Conservation (phyloP, 53 echinoderm and acorn worm species). For the Temnopleurus reevesii region DNA sequence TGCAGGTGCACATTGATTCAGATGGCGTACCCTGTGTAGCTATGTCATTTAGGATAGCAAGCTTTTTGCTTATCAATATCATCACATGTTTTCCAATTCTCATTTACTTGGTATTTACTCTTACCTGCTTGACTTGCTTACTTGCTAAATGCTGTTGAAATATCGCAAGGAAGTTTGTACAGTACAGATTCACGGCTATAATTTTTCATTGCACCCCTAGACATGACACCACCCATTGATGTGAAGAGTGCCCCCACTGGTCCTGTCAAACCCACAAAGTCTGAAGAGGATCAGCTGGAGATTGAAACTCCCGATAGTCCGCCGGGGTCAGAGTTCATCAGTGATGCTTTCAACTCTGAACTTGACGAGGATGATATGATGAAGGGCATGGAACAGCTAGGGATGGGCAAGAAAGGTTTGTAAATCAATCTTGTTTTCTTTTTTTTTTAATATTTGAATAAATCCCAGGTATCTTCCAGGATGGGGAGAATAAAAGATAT, state of each 20-base stretch:
- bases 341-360: conserved; percentile 91
- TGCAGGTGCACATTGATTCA: too few relatives aligned
- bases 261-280: conserved; percentile 46
- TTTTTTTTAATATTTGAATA: too few relatives aligned
- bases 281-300: conserved; percentile 63
- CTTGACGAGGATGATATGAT: conserved; percentile 89
- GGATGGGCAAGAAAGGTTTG: conserved; percentile 86
- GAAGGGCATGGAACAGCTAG: conserved; percentile 95
- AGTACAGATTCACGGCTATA: neutral
- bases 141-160: too few relatives aligned
- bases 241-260: conserved; percentile 51
- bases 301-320: conserved; percentile 68
- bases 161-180: neutral
- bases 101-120: too few relatives aligned
- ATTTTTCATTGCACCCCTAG: neutral
- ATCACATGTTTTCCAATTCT: too few relatives aligned
- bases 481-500: too few relatives aligned
- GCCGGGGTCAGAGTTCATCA: conserved; percentile 85
- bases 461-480: too few relatives aligned
- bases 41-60: too few relatives aligned
- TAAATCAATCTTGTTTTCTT: too few relatives aligned
- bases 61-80: too few relatives aligned
- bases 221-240: conserved; percentile 69
- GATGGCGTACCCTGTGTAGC: too few relatives aligned
- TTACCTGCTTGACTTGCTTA: too few relatives aligned